Conservation (phyloP, 2,113 vertebrate species). For the Planiliza haematocheilus region DNA sequence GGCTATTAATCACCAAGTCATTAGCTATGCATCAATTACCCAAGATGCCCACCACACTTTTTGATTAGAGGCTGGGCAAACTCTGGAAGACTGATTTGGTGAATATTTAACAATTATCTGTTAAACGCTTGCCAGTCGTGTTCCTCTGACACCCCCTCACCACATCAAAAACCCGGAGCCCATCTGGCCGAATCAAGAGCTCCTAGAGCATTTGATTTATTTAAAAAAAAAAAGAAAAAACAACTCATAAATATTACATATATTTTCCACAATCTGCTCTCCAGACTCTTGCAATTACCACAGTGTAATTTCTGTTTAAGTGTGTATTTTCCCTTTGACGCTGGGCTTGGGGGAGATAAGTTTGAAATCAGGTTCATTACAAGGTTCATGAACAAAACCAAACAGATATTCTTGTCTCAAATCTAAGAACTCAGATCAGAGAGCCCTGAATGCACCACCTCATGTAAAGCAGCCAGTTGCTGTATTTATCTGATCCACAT, state of each 20-base stretch:
- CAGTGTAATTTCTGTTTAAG: neutral
- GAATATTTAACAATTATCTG: slow-evolving; percentile 73
- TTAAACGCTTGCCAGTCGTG: slow-evolving; percentile 40
- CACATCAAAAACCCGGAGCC: slow-evolving; percentile 3
- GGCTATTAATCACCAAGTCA: slow-evolving; percentile 75
- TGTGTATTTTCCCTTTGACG: neutral
- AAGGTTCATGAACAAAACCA: no score
- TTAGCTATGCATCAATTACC: slow-evolving; percentile 78
- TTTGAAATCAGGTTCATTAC: no score
- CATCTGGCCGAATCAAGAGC: slow-evolving; percentile 18
- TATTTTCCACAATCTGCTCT: neutral
- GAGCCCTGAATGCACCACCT: no score
- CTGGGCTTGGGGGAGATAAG: no score
- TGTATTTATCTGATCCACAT: no score
- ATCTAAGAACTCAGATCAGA: no score
- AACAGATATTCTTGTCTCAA: no score
- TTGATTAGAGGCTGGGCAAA: slow-evolving; percentile 65
- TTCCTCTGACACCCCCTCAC: slow-evolving; percentile 17
- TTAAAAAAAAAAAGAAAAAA: no score
- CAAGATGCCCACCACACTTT: slow-evolving; percentile 61
- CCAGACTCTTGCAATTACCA: neutral
- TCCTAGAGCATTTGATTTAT: neutral
- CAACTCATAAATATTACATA: no score
- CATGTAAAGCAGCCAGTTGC: no score
- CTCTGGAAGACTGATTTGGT: slow-evolving; percentile 65